A percentile compares a stretch with the other conserved stretches of the same genome.
These are phyloP conservation scores for Steromphala cineraria DNA, from an alignment of 2,888 invertebrate species.

Conservation along the genomic window DNA sequence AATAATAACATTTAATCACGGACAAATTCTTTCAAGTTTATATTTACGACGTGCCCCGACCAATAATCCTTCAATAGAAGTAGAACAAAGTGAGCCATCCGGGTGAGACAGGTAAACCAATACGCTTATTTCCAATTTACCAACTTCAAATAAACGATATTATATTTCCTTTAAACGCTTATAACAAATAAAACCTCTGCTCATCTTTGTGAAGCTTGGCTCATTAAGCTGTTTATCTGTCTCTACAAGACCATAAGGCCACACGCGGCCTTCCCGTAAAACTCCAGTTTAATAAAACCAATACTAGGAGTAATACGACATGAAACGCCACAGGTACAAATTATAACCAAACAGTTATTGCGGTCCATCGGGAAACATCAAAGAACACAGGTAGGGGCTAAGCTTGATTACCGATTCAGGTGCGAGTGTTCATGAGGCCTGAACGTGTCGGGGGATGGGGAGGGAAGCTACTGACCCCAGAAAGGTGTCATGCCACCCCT, in stretches of 20 bases:
- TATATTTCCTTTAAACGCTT: neutral
- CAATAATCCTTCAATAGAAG: neutral
- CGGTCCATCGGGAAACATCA: neutral
- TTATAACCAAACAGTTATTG: neutral
- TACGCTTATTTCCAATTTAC: neutral
- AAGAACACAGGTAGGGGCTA: neutral
- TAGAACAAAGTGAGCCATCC: neutral
- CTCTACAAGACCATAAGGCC: neutral
- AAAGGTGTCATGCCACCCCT: neutral
- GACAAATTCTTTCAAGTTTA: neutral
- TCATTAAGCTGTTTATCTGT: constrained; percentile 5
- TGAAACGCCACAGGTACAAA: neutral
- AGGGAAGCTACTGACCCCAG: neutral
- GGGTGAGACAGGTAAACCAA: neutral
- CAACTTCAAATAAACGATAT: neutral
- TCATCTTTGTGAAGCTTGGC: neutral
- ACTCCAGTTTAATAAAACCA: neutral
- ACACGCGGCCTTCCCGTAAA: neutral
- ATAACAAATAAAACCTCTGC: neutral
- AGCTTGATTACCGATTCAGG: neutral
- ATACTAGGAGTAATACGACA: neutral
- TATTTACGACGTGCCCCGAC: neutral
- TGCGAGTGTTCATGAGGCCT: neutral
- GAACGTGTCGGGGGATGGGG: neutral
- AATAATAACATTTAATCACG: no score